Base-by-base conservation (phyloP, 2,113 vertebrate genomes). In the Menidia beryllina region DNA sequence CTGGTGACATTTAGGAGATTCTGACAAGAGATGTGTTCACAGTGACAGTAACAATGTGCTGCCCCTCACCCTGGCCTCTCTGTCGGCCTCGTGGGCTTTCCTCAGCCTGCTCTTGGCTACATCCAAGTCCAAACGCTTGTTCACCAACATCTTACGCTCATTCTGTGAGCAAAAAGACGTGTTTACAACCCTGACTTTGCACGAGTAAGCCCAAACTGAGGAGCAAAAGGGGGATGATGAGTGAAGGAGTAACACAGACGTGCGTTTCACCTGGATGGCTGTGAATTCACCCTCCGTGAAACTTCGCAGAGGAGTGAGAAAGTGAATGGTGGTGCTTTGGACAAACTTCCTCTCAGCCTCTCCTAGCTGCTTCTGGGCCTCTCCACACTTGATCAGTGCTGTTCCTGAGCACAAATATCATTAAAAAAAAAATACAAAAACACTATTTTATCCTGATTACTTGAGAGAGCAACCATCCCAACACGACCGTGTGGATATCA, bases 211-310 rank as follows among this genome's bases (percentile, higher is more conserved):
- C 20, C 1, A 0, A 0, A 27, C n/a, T n/a, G n/a, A n/a, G n/a
- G n/a, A 45, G 7, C 26, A 41, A 5, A 52, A 65, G 4, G 7
- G 13, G 5, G 17, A 1, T 5, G 20, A 38, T 24, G 30, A 19
- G 23, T 27, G 23, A 51, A 4, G 20, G 23, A 45, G 9, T 47
- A 50, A 38, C n/a, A 26, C 11, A 0, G 30, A 10, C 11, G 30
- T 38, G 47, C 30, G 30, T 83, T 92, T 95, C 78, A 98, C 96
- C 94, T 95, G 92, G 82, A 98, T 96, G 82, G 93, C 93, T 93
- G 90, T 94, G 85, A 96, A 97, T 82, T 98, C 95, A 55, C 94
- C 95, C 86, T 96, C 96, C 71, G 95, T 94, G 80, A 97, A 98
- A 79, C 95, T 96, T 86, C 93, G 94, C 82, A 98, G 87, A 24